Conservation (phyloP, 2,113 vertebrate species). For the Pleuronectes platessa region DNA sequence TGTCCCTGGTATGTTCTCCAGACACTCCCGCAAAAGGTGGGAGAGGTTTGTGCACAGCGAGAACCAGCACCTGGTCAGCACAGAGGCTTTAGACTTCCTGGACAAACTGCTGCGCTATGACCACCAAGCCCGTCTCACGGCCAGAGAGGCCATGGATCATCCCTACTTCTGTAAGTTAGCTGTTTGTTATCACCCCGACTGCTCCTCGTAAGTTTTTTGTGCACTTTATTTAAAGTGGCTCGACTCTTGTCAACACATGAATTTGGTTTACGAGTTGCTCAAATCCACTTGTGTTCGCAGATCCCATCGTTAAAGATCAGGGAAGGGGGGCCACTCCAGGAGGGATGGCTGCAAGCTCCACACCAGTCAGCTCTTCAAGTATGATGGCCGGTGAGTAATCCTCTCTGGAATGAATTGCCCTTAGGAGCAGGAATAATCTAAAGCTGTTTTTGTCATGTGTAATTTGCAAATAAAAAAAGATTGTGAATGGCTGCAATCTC, state of each 20-base stretch:
- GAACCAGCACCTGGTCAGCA: conserved; percentile 89
- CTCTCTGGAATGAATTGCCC: background rate
- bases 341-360: conserved; percentile 82
- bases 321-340: conserved; percentile 82
- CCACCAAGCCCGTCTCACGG: conserved; percentile 87
- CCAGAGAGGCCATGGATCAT: conserved; percentile 89
- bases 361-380: conserved; percentile 88
- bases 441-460: background rate
- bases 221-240: background rate
- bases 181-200: background rate
- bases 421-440: background rate
- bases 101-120: conserved; percentile 90
- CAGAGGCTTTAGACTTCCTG: conserved; percentile 87
- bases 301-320: conserved; percentile 87
- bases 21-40: conserved; percentile 89
- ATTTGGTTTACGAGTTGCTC: background rate
- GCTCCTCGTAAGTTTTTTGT: background rate
- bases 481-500: background rate
- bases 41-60: conserved; percentile 90
- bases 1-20: conserved; percentile 30
- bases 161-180: conserved; percentile 85
- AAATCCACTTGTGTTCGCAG: conserved; percentile 59
- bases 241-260: background rate
- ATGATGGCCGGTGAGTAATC: conserved; percentile 85
- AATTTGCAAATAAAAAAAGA: too few species aligned